These are phyloP conservation scores for Platorchestia sp. DNA, from an alignment of 1,140 invertebrate species.

Conservation along the genomic window DNA sequence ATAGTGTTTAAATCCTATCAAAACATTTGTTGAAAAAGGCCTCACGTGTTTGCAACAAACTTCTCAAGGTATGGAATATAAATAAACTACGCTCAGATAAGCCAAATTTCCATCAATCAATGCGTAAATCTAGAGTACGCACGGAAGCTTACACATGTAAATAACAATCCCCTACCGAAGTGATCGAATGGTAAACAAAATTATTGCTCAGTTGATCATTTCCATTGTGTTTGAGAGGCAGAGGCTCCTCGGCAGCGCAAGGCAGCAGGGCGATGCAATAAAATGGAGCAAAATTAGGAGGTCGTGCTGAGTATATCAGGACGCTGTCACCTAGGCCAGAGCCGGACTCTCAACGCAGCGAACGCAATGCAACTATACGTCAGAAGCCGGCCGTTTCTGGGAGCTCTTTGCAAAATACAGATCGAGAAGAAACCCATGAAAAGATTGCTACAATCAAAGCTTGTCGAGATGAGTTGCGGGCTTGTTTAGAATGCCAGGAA, in stretches of 20 bases:
- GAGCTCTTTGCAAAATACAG: not conserved
- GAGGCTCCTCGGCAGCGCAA: not conserved
- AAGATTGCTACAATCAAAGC: not conserved
- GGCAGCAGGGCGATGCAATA: not conserved
- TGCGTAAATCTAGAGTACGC: not conserved
- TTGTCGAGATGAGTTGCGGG: not conserved
- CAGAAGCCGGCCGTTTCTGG: not conserved
- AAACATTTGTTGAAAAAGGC: not conserved
- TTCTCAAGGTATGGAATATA: not conserved
- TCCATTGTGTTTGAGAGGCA: not conserved
- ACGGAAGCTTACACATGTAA: not conserved
- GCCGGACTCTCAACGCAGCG: not conserved
- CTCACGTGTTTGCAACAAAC: not conserved
- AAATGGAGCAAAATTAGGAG: slow-evolving; percentile 33
- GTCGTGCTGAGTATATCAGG: slow-evolving; percentile 28
- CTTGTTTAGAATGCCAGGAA: not conserved
- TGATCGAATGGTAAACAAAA: not conserved
- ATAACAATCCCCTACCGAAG: not conserved
- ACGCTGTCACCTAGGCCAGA: not conserved
- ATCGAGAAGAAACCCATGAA: not conserved
- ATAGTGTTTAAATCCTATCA: not conserved
- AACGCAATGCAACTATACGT: slow-evolving; percentile 31
- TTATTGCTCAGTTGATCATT: slow-evolving; percentile 15
- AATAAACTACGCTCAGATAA: not conserved
- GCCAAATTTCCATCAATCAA: not conserved